Evolutionary conservation across 2,888 invertebrate species (phyloP).

Genomic region (Piscicola geometra): DNA sequence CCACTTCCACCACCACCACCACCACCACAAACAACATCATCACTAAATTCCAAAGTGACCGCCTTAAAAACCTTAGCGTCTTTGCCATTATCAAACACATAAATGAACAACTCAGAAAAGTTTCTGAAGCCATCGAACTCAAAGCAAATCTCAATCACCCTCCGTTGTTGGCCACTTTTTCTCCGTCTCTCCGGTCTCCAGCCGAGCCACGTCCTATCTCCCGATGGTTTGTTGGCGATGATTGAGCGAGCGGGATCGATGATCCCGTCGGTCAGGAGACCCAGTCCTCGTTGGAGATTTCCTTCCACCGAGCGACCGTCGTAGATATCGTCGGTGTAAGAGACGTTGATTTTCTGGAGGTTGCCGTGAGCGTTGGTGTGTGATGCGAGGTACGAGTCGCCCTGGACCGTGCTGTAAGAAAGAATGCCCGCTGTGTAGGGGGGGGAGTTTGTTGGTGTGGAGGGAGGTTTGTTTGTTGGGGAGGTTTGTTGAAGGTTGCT

Average conservation of each 20-base stretch:
- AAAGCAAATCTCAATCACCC: conserved; percentile 68
- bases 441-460: not conserved
- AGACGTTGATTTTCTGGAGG: not conserved
- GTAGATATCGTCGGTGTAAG: conserved; percentile 68
- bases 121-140: conserved; percentile 82
- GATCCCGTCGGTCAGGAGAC: conserved; percentile 75
- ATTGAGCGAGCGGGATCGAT: conserved; percentile 72
- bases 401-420: not conserved
- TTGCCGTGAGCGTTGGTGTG: no score
- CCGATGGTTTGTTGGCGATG: conserved; percentile 63
- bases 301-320: conserved; percentile 67
- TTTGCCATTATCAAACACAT: conserved; percentile 78
- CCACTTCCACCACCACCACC: conserved; percentile 53
- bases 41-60: conserved; percentile 69
- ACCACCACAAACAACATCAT: conserved; percentile 66
- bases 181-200: conserved; percentile 65
- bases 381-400: not conserved
- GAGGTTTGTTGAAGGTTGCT: no score
- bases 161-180: not conserved
- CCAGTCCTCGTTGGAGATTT: conserved; percentile 71
- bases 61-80: conserved; percentile 80
- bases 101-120: conserved; percentile 75
- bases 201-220: conserved; percentile 72
- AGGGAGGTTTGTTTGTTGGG: conserved; percentile 47
- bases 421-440: not conserved